A percentile compares a stretch with the other conserved stretches of the same genome.
These are phyloP conservation scores for Eublepharis macularius DNA, from an alignment of 2,113 vertebrate genomes.

Conservation along the genomic window DNA sequence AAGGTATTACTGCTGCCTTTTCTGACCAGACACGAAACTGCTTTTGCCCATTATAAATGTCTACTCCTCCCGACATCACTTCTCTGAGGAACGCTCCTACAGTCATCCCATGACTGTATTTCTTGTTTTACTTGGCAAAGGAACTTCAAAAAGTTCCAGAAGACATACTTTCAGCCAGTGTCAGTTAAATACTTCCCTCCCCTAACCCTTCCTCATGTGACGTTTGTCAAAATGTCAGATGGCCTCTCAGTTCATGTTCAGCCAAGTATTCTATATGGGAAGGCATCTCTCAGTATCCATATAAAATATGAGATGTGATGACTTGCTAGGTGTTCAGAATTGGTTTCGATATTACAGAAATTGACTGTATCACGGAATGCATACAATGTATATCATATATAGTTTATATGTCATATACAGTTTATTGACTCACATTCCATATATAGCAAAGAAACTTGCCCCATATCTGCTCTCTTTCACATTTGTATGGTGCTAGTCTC, in stretches of 20 bases:
- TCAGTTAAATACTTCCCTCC: not conserved
- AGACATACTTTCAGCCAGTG: not conserved
- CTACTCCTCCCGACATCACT: not conserved
- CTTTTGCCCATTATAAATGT: not conserved
- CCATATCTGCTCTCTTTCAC: not conserved
- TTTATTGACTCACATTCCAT: not conserved
- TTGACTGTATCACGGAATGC: not conserved
- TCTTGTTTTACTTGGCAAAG: slow-evolving; percentile 8
- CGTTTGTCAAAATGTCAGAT: not conserved
- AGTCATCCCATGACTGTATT: not conserved
- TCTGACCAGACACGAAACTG: slow-evolving; percentile 1
- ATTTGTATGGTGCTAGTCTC: too few species aligned
- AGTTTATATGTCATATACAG: not conserved
- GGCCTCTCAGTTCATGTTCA: not conserved
- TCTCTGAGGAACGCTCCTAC: not conserved
- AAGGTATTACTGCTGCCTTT: not conserved
- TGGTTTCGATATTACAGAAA: not conserved
- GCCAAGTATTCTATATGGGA: not conserved
- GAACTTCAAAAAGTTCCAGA: too few species aligned
- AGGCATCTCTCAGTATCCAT: not conserved
- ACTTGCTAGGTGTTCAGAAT: not conserved
- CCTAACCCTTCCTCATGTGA: not conserved
- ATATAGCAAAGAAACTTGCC: not conserved
- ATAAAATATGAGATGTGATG: not conserved
- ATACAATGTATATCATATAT: not conserved